Base-by-base conservation (phyloP, 2,797 vertebrate genomes). In the Tachyglossus aculeatus region DNA sequence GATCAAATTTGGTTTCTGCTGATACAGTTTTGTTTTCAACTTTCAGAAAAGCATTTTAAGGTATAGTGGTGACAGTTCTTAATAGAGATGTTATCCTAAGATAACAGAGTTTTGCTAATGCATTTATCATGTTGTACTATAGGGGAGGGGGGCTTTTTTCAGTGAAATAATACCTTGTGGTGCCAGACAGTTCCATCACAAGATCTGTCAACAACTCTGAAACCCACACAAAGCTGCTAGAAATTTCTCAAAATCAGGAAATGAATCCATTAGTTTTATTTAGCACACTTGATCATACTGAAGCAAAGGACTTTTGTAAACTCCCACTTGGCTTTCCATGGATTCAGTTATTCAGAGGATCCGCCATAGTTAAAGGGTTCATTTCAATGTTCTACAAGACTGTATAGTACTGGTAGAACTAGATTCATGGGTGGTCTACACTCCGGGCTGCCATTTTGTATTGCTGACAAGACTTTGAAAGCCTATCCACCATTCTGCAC, bases 101-200 rank as follows among this genome's bases (percentile, higher is more conserved):
- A 9, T 7, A 29, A 34, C 8, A 25, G 16, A 7, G 43, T 57
- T 66, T 64, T 76, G 24, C 40, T 73, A 39, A 78, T 57, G 58
- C 41, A 41, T 63, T 78, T 78, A 33, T 55, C 71, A 13, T 54
- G 37, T 77, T 65, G 69, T 72, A 64, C 31, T 74, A 67, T 43
- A 64, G 19, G 31, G 68, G 18, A 82, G 33, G 61, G 16, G 21
- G 21, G 55, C 63, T 16, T 40, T 54, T 76, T 63, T 58, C 38
- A 73, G 43, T 48, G 14, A 80, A 76, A 80, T 65, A 63, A 52
- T 9, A 61, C 54, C 21, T 29, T 44, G 50, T 29, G 34, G 43
- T 60, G 77, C 6, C 6, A 24, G 3, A 71, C 58, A n/a, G n/a
- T n/a, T 7, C 21, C 33, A 74, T 37, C 33, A 55, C 71, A 60